A percentile compares a stretch with the other conserved stretches of the same genome.
Conservation (phyloP, 2,888 invertebrate genomes). For the Saturnia japonica region DNA sequence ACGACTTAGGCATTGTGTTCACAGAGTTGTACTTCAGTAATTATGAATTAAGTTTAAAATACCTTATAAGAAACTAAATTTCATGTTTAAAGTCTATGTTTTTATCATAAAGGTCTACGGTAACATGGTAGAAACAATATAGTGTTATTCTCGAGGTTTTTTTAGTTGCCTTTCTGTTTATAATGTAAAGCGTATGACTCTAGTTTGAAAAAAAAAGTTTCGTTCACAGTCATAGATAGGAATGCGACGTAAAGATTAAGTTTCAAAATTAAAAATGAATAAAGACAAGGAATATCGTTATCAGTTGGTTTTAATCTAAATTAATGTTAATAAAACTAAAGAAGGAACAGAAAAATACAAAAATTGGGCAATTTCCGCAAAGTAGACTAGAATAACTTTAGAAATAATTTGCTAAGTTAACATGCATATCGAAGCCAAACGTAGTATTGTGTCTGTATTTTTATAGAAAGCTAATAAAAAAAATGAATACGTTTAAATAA, state of each 20-base stretch:
- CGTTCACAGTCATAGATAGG: no score
- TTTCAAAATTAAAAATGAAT: no score
- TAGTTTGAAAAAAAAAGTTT: background rate
- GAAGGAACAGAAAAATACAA: background rate
- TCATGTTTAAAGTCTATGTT: background rate
- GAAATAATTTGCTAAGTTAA: background rate
- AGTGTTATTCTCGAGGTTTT: background rate
- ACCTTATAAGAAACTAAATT: background rate
- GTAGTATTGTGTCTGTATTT: background rate
- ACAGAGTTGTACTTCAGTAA: slow-evolving; percentile 50
- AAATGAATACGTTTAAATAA: background rate
- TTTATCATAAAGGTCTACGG: background rate
- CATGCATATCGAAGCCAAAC: background rate
- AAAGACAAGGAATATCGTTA: no score
- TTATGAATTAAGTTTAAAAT: background rate
- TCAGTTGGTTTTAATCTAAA: no score
- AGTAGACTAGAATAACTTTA: background rate
- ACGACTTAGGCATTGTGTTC: slow-evolving; percentile 52
- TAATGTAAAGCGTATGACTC: background rate
- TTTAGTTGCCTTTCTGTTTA: background rate
- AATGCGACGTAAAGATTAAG: background rate
- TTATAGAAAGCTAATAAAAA: background rate
- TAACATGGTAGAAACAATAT: background rate
- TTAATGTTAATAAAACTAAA: background rate
- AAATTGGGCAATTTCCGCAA: background rate